Evolutionary conservation across 2,888 invertebrate genomes (phyloP).

Genomic region (Endomychus coccineus): DNA sequence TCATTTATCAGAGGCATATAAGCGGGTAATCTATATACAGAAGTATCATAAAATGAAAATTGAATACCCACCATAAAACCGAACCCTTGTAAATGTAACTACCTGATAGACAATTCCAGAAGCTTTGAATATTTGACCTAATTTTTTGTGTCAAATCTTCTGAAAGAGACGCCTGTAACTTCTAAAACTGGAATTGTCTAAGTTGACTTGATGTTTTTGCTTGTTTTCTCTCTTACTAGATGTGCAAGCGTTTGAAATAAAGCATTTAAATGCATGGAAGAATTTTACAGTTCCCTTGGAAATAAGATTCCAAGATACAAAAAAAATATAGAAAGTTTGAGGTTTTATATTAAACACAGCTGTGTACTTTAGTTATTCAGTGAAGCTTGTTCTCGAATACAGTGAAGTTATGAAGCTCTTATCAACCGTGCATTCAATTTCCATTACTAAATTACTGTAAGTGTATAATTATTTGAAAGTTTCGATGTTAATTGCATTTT

Average conservation of each 20-base stretch:
- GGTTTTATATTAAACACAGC: constrained; percentile 32
- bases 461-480: too few species aligned
- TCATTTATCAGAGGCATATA: neutral
- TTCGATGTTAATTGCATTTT: too few species aligned
- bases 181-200: constrained; percentile 1
- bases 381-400: too few species aligned
- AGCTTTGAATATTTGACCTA: constrained; percentile 25
- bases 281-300: constrained; percentile 41
- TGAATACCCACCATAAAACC: constrained; percentile 1
- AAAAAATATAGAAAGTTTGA: constrained; percentile 37
- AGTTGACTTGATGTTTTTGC: constrained; percentile 5
- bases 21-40: too few species aligned
- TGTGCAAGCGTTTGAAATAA: too few species aligned
- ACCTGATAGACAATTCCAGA: too few species aligned
- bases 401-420: too few species aligned
- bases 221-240: too few species aligned
- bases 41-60: constrained; percentile 1
- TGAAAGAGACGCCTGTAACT: neutral
- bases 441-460: too few species aligned
- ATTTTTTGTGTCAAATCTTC: constrained; percentile 28
- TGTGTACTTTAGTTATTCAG: too few species aligned
- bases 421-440: too few species aligned
- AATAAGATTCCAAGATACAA: constrained; percentile 30
- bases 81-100: neutral
- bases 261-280: constrained; percentile 45